Percentiles rank a stretch among this genome's conserved stretches.
These are phyloP conservation scores for Unio pictorum DNA, from an alignment of 2,888 invertebrate species.

Conservation along the genomic window DNA sequence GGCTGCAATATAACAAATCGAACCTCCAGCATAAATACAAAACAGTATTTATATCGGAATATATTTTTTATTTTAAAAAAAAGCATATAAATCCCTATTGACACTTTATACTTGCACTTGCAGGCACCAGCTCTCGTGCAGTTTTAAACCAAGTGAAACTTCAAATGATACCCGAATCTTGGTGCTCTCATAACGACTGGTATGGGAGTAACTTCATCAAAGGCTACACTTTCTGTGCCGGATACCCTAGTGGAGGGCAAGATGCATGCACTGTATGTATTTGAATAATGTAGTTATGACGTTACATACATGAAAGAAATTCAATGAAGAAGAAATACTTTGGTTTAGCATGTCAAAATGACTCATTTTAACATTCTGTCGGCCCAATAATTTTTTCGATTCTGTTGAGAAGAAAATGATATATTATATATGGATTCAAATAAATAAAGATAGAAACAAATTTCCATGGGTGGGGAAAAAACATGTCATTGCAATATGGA, in stretches of 20 bases:
- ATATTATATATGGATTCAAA: too few relatives aligned
- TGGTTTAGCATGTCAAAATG: too few relatives aligned
- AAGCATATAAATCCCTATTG: too few relatives aligned
- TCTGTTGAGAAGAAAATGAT: too few relatives aligned
- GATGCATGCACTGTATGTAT: constrained; percentile 81
- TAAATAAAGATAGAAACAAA: too few relatives aligned
- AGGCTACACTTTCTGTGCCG: constrained; percentile 86
- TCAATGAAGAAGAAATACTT: too few relatives aligned
- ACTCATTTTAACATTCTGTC: too few relatives aligned
- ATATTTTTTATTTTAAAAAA: too few relatives aligned
- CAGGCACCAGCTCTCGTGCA: constrained; percentile 28
- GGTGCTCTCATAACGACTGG: constrained; percentile 46
- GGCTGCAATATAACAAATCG: not conserved
- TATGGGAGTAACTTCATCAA: constrained; percentile 60
- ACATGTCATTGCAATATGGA: too few relatives aligned
- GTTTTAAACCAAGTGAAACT: constrained; percentile 55
- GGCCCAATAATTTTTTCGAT: too few relatives aligned
- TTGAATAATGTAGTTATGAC: not conserved
- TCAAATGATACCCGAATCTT: constrained; percentile 44
- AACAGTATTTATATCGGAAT: too few relatives aligned
- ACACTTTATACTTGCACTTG: not conserved
- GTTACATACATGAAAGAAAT: not conserved
- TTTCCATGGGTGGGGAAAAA: too few relatives aligned
- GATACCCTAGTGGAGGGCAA: constrained; percentile 80
- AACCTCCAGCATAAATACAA: not conserved